phyloP scores from a whole-genome alignment of 1,140 invertebrate genomes.

The Lerema accius region DNA sequence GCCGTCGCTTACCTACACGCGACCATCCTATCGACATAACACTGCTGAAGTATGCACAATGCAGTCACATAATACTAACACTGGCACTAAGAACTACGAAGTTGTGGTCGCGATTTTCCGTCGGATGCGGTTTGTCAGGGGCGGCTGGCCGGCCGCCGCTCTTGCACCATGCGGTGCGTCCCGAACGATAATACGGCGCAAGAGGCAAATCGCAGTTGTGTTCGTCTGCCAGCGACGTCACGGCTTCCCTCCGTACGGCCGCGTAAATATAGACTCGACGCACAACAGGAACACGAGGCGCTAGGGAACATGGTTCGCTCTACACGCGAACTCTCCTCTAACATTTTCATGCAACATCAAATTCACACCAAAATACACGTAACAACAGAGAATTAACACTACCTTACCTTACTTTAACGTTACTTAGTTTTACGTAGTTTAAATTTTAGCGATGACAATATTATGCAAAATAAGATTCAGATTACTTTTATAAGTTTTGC shows the following conservation, averaged over 20 bases:
- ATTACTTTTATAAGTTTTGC: too few species aligned
- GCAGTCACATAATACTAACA: conserved; percentile 46
- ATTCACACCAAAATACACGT: too few species aligned
- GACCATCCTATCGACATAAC: conserved; percentile 57
- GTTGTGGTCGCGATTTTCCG: conserved; percentile 48
- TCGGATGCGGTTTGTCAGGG: conserved; percentile 44
- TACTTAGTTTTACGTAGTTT: too few species aligned
- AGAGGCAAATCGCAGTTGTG: conserved; percentile 34
- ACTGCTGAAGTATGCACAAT: conserved; percentile 41
- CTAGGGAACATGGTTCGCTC: conserved; percentile 50
- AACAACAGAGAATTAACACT: too few species aligned
- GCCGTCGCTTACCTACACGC: conserved; percentile 61
- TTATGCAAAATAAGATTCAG: too few species aligned
- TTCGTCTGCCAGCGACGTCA: conserved; percentile 57
- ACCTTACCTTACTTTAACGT: too few species aligned
- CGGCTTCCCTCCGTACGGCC: conserved; percentile 70
- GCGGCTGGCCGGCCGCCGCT: conserved; percentile 33
- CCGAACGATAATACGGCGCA: conserved; percentile 50
- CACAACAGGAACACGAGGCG: conserved; percentile 71
- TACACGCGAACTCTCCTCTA: conserved; percentile 44
- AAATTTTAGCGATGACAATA: too few species aligned
- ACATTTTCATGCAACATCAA: conserved; percentile 38
- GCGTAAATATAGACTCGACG: conserved; percentile 77
- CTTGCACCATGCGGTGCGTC: conserved; percentile 50
- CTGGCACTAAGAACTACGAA: conserved; percentile 45